A percentile compares a stretch with the other conserved stretches of the same genome.
Conservation (phyloP, 53 echinoderm and acorn worm species). For the Crossaster papposus region DNA sequence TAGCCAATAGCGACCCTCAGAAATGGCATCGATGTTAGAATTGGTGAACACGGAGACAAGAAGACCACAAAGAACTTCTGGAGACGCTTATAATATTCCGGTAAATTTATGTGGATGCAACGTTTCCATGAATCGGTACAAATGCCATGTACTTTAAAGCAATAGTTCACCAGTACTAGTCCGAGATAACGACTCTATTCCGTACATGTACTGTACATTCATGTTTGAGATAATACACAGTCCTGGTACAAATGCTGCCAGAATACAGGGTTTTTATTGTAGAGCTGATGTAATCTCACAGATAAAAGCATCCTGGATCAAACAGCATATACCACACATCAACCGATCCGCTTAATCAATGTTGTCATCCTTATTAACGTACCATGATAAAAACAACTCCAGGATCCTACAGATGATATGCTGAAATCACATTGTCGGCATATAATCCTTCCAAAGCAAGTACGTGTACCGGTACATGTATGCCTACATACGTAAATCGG, state of each 20-base stretch:
- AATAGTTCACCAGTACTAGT: not conserved
- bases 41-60: no score
- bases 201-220: not conserved
- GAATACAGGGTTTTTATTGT: not conserved
- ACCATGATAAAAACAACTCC: not conserved
- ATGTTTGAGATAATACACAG: not conserved
- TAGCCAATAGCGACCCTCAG: not conserved
- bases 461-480: not conserved
- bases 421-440: not conserved
- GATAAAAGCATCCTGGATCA: not conserved
- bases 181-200: no score
- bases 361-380: not conserved
- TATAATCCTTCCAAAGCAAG: not conserved
- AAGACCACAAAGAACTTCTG: not conserved
- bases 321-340: not conserved
- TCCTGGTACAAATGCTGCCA: not conserved
- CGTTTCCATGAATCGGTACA: not conserved
- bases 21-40: not conserved
- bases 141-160: not conserved
- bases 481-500: not conserved
- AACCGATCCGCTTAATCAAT: not conserved
- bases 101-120: not conserved
- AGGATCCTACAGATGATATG: not conserved
- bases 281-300: not conserved
- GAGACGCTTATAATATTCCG: no score